Evolutionary conservation across 2,888 invertebrate genomes (phyloP).

Genomic region (Tipula confusa): DNA sequence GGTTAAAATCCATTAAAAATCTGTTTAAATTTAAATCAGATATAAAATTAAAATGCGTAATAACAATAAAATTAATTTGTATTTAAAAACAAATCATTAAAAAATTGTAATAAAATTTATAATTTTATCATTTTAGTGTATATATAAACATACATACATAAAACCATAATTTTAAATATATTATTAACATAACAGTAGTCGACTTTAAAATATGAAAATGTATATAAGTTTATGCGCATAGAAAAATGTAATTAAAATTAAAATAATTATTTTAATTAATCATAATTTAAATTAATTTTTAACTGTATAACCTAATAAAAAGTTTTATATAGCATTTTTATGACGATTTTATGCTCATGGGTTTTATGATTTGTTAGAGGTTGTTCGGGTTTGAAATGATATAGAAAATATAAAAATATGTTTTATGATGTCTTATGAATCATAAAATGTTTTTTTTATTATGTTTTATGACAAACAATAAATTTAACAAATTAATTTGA

Average conservation of each 20-base stretch:
- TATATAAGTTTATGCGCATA: too few relatives aligned
- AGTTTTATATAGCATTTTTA: background rate
- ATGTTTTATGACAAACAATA: background rate
- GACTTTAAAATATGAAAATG: background rate
- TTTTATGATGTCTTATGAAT: background rate
- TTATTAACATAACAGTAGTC: slow-evolving; percentile 4
- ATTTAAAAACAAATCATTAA: background rate
- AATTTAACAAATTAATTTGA: background rate
- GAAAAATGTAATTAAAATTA: background rate
- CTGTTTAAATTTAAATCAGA: background rate
- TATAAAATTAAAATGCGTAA: background rate
- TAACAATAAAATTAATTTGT: background rate
- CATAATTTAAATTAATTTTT: background rate
- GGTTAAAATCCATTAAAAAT: background rate
- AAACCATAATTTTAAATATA: background rate
- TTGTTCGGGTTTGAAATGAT: background rate
- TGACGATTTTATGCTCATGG: background rate
- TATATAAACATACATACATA: background rate
- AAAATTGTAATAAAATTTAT: slow-evolving; percentile 17
- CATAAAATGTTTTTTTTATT: background rate
- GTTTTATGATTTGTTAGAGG: background rate
- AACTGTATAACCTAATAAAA: slow-evolving; percentile 12
- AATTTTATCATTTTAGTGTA: background rate
- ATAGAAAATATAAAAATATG: slow-evolving; percentile 3
- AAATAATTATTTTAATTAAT: slow-evolving; percentile 13